These are phyloP conservation scores for Mobula birostris DNA, from an alignment of 2,113 vertebrate species.

Conservation along the genomic window DNA sequence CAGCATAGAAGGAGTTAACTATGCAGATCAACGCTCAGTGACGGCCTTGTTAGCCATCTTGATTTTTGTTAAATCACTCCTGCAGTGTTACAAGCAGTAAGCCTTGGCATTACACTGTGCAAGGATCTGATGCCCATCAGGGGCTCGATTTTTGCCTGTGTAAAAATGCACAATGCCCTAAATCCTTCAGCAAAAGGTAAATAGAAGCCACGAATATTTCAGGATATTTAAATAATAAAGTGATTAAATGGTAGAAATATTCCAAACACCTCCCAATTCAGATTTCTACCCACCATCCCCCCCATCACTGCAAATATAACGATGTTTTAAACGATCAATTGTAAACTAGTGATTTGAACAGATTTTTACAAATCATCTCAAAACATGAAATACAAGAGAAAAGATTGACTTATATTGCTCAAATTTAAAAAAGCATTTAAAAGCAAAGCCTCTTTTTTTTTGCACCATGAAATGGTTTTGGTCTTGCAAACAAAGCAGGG, in stretches of 20 bases:
- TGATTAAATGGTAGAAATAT: constrained; percentile 15
- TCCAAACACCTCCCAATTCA: not conserved
- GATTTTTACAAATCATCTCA: not conserved
- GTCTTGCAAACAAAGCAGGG: not conserved
- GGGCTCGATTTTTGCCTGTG: not conserved
- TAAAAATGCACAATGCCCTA: not conserved
- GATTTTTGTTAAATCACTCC: constrained; percentile 34
- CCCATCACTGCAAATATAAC: not conserved
- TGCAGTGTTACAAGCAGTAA: constrained; percentile 20
- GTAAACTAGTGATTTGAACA: not conserved
- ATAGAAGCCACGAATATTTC: constrained; percentile 22
- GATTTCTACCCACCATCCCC: not conserved
- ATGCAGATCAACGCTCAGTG: constrained; percentile 33
- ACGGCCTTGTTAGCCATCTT: constrained; percentile 32
- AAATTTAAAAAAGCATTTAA: no score
- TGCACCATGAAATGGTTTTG: not conserved
- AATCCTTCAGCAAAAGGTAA: constrained; percentile 18
- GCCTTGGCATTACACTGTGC: not conserved
- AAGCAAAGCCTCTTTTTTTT: not conserved
- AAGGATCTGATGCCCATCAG: not conserved
- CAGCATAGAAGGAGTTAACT: constrained; percentile 25
- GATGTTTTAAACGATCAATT: not conserved
- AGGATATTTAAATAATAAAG: constrained; percentile 36
- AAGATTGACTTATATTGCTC: not conserved
- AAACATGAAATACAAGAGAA: not conserved